phyloP scores from a whole-genome alignment of 1,140 invertebrate species.

The Papilio polyxenes region DNA sequence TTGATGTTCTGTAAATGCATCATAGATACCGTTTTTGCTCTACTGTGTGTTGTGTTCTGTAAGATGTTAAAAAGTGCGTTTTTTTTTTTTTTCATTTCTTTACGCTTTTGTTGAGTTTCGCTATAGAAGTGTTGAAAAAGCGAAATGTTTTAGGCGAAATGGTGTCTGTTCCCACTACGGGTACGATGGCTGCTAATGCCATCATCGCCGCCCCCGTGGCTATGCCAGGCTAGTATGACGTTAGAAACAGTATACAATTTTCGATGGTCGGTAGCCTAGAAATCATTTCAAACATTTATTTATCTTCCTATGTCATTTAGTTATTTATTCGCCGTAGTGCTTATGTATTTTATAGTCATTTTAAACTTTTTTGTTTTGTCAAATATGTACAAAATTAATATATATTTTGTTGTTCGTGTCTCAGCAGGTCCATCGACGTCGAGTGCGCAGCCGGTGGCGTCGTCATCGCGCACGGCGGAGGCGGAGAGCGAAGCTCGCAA shows the following conservation, averaged over 20 bases:
- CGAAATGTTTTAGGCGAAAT: constrained; percentile 69
- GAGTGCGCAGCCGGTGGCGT: constrained; percentile 59
- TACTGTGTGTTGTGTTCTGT: too few relatives aligned
- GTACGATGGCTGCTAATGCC: constrained; percentile 54
- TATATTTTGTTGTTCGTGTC: background rate
- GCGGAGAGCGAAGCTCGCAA: constrained; percentile 70
- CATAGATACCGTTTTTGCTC: too few relatives aligned
- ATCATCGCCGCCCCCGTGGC: constrained; percentile 55
- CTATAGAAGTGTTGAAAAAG: background rate
- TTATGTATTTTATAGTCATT: background rate
- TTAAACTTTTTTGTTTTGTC: background rate
- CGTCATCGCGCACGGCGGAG: constrained; percentile 65
- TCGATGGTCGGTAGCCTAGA: background rate
- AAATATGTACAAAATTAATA: background rate
- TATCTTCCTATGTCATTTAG: background rate
- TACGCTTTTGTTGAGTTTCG: background rate
- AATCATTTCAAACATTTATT: background rate
- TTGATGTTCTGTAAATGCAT: background rate
- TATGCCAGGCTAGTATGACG: constrained; percentile 63
- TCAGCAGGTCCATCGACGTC: constrained; percentile 69
- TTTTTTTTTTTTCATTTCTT: background rate
- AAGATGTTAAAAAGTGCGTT: background rate
- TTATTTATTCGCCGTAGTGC: background rate
- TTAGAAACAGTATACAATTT: background rate
- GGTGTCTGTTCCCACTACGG: constrained; percentile 57